These are phyloP conservation scores for Python bivittatus DNA, from an alignment of 2,113 vertebrate genomes.

Conservation along the genomic window DNA sequence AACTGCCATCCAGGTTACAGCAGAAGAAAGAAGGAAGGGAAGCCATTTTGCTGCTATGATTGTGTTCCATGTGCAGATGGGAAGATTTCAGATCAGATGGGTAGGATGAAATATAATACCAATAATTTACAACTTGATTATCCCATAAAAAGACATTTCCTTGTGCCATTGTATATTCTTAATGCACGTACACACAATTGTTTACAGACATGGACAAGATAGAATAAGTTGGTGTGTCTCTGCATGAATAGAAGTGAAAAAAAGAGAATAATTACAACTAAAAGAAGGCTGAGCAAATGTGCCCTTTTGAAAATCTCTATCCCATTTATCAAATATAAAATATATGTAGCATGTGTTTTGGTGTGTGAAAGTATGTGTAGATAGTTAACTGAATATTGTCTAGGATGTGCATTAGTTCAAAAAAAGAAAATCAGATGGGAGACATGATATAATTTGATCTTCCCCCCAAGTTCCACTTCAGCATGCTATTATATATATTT, in stretches of 20 bases:
- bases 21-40: not conserved
- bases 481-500: too few species aligned
- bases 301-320: not conserved
- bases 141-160: not conserved
- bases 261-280: not conserved
- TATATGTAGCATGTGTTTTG: not conserved
- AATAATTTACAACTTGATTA: not conserved
- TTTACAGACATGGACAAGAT: not conserved
- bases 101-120: not conserved
- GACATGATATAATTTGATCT: not conserved
- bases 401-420: not conserved
- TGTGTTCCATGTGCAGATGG: not conserved
- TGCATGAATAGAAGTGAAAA: not conserved
- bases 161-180: not conserved
- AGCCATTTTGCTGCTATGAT: slow-evolving; percentile 2
- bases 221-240: not conserved
- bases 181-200: not conserved
- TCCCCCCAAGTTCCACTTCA: not conserved
- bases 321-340: not conserved
- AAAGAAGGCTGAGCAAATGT: not conserved
- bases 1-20: not conserved
- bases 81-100: not conserved
- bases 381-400: not conserved
- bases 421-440: not conserved
- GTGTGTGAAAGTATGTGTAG: not conserved